A percentile compares a stretch with the other conserved stretches of the same genome.
phyloP scores from a whole-genome alignment of 2,888 invertebrate species.

The Oithona nana region DNA sequence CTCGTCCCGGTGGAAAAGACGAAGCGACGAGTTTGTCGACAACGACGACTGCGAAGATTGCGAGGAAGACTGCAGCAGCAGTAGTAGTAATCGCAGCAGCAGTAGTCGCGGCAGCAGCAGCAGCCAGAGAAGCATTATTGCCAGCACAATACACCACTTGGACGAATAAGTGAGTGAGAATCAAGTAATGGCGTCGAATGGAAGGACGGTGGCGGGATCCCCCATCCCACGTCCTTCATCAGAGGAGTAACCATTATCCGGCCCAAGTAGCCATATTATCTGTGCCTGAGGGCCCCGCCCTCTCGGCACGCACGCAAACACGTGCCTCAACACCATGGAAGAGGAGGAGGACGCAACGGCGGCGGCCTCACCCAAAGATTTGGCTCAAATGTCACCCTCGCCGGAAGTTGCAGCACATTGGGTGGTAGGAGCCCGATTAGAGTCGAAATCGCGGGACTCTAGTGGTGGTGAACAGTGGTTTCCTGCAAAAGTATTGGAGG shows the following conservation, averaged over 20 bases:
- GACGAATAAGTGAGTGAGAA: neutral
- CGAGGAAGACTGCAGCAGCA: neutral
- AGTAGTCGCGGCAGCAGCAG: neutral
- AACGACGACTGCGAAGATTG: neutral
- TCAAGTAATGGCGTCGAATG: neutral
- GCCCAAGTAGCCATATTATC: neutral
- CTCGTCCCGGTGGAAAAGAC: too few relatives aligned
- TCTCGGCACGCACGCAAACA: neutral
- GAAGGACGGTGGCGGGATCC: neutral
- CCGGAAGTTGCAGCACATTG: neutral
- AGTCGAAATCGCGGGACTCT: neutral
- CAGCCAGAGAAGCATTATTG: neutral
- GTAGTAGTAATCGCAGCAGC: neutral
- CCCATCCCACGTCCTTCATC: neutral
- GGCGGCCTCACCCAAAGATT: too few relatives aligned
- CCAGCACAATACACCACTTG: neutral
- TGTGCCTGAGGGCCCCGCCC: neutral
- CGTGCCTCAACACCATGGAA: neutral
- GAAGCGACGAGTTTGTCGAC: neutral
- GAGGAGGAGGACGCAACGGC: neutral
- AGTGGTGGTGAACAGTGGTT: neutral
- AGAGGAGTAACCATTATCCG: neutral
- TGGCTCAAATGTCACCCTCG: too few relatives aligned
- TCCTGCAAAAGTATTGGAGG: constrained; percentile 1
- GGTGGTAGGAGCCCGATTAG: neutral